These are phyloP conservation scores for Calidris pugnax DNA, from an alignment of 2,113 vertebrate genomes.

Conservation along the genomic window DNA sequence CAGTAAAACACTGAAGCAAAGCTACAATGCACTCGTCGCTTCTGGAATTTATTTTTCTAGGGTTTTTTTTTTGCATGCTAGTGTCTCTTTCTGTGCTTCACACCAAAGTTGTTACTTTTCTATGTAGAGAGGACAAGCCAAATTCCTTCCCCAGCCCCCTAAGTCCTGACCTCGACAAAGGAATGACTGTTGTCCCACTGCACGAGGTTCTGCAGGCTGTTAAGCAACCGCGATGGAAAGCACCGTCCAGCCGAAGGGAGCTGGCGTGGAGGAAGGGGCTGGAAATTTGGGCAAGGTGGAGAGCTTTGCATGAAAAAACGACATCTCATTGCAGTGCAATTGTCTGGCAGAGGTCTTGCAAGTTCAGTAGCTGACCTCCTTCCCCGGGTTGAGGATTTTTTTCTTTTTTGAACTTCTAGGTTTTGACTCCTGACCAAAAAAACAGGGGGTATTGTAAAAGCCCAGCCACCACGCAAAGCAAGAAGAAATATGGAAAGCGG, in stretches of 20 bases:
- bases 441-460: neutral
- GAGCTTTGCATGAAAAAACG: neutral
- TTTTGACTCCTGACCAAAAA: neutral
- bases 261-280: neutral
- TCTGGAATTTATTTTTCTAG: slow-evolving; percentile 1
- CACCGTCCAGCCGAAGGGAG: neutral
- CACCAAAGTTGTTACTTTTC: neutral
- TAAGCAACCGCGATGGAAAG: neutral
- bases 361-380: neutral
- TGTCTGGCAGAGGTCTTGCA: neutral
- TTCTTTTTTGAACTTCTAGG: neutral
- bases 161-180: slow-evolving; percentile 46
- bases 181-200: slow-evolving; percentile 34
- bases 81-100: neutral
- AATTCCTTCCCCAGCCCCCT: slow-evolving; percentile 34
- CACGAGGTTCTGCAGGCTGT: slow-evolving; percentile 1
- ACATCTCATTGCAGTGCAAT: neutral
- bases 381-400: neutral
- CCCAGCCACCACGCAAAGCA: neutral
- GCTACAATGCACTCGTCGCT: neutral
- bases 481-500: neutral
- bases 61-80: neutral
- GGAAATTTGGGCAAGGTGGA: neutral
- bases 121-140: neutral
- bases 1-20: slow-evolving; percentile 8